A percentile compares a stretch with the other conserved stretches of the same genome.
Evolutionary conservation across 35 echinoderm and acorn worm genomes (phyloP).

Genomic region (Hemicentrotus pulcherrimus): DNA sequence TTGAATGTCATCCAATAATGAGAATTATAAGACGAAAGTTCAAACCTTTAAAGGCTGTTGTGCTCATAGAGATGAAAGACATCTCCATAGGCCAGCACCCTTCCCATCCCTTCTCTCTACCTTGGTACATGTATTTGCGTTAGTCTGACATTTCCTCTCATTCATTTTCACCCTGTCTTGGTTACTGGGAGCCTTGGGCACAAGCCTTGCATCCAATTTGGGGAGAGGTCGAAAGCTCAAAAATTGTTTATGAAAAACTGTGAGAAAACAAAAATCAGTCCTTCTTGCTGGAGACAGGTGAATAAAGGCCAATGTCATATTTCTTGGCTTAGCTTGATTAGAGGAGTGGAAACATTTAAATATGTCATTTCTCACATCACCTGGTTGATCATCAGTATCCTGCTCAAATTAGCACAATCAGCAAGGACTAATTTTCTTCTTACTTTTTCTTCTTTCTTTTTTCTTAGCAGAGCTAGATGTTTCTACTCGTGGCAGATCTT

Average conservation of each 20-base stretch:
- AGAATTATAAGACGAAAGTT: no score
- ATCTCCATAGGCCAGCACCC: not conserved
- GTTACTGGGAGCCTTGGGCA: not conserved
- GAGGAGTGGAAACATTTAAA: not conserved
- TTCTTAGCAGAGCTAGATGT: no score
- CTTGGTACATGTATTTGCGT: not conserved
- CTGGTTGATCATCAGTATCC: not conserved
- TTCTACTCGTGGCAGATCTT: no score
- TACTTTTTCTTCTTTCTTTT: no score
- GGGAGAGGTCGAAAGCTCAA: not conserved
- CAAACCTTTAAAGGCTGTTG: not conserved
- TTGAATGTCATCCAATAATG: no score
- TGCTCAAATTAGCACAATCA: not conserved
- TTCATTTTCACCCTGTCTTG: not conserved
- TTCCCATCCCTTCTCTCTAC: not conserved
- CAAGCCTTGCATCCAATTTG: conserved; percentile 10
- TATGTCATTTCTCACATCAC: no score
- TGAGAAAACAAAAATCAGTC: not conserved
- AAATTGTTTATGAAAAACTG: not conserved
- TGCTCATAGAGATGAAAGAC: not conserved
- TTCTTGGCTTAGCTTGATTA: not conserved
- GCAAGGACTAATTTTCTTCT: no score
- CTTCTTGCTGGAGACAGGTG: not conserved
- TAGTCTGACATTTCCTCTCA: not conserved
- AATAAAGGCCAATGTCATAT: conserved; percentile 4